phyloP scores from a whole-genome alignment of 1,140 invertebrate species.

The Bombus cullumanus region DNA sequence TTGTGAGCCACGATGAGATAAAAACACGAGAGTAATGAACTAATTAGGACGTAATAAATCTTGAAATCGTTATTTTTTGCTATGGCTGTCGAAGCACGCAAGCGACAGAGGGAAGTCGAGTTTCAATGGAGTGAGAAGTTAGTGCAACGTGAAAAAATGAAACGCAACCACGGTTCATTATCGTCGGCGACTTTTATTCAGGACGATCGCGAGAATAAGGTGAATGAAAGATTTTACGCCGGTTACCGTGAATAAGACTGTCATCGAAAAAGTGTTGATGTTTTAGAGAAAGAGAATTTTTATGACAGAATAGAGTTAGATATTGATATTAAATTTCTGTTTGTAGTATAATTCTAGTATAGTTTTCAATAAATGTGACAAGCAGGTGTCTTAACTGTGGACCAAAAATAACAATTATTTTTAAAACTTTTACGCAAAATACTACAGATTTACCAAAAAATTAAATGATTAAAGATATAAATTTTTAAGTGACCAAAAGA shows the following conservation, averaged over 20 bases:
- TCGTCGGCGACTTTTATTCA: slow-evolving; percentile 22
- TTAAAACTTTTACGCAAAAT: too few relatives aligned
- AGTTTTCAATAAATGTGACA: too few relatives aligned
- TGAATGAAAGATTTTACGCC: slow-evolving; percentile 28
- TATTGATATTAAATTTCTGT: too few relatives aligned
- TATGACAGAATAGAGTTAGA: too few relatives aligned
- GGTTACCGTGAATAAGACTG: slow-evolving; percentile 9
- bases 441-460: too few relatives aligned
- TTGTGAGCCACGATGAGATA: neutral
- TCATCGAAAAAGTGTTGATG: neutral
- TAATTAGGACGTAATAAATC: slow-evolving; percentile 53
- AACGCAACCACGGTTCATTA: neutral
- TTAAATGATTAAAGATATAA: too few relatives aligned
- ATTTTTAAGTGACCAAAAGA: too few relatives aligned
- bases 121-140: slow-evolving; percentile 28
- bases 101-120: slow-evolving; percentile 19
- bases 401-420: too few relatives aligned
- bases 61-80: slow-evolving; percentile 45
- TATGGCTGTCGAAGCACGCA: neutral
- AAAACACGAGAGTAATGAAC: slow-evolving; percentile 22
- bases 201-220: neutral
- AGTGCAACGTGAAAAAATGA: slow-evolving; percentile 15
- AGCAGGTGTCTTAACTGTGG: too few relatives aligned
- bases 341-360: too few relatives aligned
- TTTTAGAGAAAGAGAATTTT: too few relatives aligned